Conservation (phyloP, 2,797 vertebrate species). For the Amblyraja radiata region DNA sequence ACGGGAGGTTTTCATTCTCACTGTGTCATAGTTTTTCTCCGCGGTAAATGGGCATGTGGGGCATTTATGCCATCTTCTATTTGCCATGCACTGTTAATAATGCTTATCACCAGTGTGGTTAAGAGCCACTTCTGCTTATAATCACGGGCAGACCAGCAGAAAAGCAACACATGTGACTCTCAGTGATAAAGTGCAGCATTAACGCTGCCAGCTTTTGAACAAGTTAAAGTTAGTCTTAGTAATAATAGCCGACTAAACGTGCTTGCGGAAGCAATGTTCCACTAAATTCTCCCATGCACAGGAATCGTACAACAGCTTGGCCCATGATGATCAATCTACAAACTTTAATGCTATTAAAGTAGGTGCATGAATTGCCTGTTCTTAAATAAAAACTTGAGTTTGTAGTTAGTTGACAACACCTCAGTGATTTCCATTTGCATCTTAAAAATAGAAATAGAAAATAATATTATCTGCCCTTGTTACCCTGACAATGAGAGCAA, state of each 20-base stretch:
- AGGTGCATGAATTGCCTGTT: not conserved
- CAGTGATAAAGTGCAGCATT: slow-evolving; percentile 25
- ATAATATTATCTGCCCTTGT: not conserved
- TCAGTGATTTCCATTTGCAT: not conserved
- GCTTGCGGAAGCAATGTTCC: slow-evolving; percentile 6
- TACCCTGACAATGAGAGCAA: not conserved
- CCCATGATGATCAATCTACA: not conserved
- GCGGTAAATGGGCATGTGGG: slow-evolving; percentile 21
- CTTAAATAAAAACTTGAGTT: not conserved
- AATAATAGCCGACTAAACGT: not conserved
- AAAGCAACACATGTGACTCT: not conserved
- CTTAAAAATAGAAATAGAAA: not conserved
- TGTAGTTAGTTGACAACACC: not conserved
- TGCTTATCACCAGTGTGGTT: slow-evolving; percentile 10
- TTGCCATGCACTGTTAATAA: not conserved
- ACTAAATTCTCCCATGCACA: not conserved
- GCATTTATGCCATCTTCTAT: slow-evolving; percentile 20
- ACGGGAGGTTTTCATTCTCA: slow-evolving; percentile 7
- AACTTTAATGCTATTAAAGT: not conserved
- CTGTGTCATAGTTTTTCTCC: not conserved
- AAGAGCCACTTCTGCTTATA: not conserved
- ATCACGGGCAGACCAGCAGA: slow-evolving; percentile 1
- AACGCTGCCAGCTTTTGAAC: slow-evolving; percentile 8
- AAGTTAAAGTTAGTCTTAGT: slow-evolving; percentile 16
- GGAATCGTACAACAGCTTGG: not conserved